Evolutionary conservation across 2,888 invertebrate genomes (phyloP).

Genomic region (Melanargia galathea): DNA sequence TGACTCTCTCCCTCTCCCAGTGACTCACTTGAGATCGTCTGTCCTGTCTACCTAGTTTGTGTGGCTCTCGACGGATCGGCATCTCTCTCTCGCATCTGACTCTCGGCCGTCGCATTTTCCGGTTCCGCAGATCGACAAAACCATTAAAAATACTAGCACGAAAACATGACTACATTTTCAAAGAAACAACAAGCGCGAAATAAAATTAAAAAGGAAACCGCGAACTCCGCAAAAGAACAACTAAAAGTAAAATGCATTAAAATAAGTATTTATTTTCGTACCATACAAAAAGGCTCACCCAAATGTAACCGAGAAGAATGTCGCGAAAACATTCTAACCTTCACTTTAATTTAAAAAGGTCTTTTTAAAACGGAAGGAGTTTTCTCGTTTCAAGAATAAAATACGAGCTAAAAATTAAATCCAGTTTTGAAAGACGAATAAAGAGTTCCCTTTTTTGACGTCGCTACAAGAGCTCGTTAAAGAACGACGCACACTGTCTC

Average conservation of each 20-base stretch:
- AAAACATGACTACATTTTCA: background rate
- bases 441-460: slow-evolving; percentile 9
- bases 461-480: slow-evolving; percentile 8
- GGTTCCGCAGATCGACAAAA: too few relatives aligned
- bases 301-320: slow-evolving; percentile 1
- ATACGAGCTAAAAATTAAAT: slow-evolving; percentile 10
- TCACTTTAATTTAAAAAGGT: slow-evolving; percentile 17
- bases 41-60: too few relatives aligned
- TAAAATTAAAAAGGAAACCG: background rate
- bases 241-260: slow-evolving; percentile 18
- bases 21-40: too few relatives aligned
- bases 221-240: background rate
- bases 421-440: slow-evolving; percentile 14
- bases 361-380: slow-evolving; percentile 11
- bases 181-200: background rate
- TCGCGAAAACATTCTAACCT: slow-evolving; percentile 19
- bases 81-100: too few relatives aligned
- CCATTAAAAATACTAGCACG: too few relatives aligned
- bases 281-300: background rate
- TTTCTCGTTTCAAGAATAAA: slow-evolving; percentile 9
- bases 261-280: slow-evolving; percentile 1
- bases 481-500: too few relatives aligned
- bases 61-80: too few relatives aligned
- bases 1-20: too few relatives aligned
- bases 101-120: too few relatives aligned